Evolutionary conservation across 2,888 invertebrate genomes (phyloP).

Genomic region (Latrodectus elegans): DNA sequence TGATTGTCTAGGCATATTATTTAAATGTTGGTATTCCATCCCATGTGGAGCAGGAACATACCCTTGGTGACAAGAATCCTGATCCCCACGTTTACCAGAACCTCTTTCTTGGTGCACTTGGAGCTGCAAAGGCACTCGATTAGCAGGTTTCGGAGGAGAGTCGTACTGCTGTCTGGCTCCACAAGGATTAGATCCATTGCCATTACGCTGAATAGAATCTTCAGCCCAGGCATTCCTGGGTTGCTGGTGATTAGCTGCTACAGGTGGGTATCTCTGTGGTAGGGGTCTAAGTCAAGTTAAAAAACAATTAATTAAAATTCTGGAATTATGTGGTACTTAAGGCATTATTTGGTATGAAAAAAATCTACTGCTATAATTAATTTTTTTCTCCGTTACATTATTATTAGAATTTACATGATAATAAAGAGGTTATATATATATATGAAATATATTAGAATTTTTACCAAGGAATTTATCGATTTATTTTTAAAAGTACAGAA

Average conservation of each 20-base stretch:
- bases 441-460: too few relatives aligned
- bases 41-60: background rate
- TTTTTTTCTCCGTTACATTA: too few relatives aligned
- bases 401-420: too few relatives aligned
- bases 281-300: constrained; percentile 28
- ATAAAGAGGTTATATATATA: too few relatives aligned
- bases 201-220: constrained; percentile 5
- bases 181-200: background rate
- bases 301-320: background rate
- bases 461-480: too few relatives aligned
- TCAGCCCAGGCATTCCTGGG: constrained; percentile 30
- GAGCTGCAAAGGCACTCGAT: constrained; percentile 54
- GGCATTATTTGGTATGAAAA: too few relatives aligned
- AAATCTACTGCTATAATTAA: too few relatives aligned
- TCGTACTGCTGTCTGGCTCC: constrained; percentile 36
- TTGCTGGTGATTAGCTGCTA: constrained; percentile 30
- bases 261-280: constrained; percentile 52
- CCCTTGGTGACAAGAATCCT: constrained; percentile 23
- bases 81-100: constrained; percentile 6
- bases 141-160: constrained; percentile 62
- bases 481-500: too few relatives aligned
- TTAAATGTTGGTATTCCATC: background rate
- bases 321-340: background rate
- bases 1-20: constrained; percentile 22
- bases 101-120: constrained; percentile 44